Evolutionary conservation across 2,113 vertebrate species (phyloP), one percentile per base, ranked within the genome.

Genomic region (Pterocles gutturalis): DNA sequence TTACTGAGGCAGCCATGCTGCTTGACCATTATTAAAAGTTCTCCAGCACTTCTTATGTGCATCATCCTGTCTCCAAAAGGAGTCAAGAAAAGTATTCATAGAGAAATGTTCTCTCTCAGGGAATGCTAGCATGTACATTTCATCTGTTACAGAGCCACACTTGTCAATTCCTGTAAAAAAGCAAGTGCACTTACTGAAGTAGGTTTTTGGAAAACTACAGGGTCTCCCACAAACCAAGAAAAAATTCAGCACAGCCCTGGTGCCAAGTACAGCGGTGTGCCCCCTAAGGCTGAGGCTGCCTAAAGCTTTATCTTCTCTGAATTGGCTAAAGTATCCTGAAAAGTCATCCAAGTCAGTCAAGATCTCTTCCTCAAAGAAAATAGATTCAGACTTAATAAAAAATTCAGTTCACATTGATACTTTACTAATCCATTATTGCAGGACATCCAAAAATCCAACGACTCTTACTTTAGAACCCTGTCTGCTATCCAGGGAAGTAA

Each of bases 401-500:
- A 58, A 45, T 36, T 72, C 69, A 49, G 43, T 62, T 86, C 33
- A 72, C 31, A 33, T 1, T 17, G 33, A 29, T 71, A 31, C 11
- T 51, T 90, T 9, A 45, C 64, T 57, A 48, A 57, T 36, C 66
- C 31, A 12, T 79, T 62, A 53, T 4, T 28, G 46, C 24, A 69
- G 61, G 38, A 34, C 53, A 46, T 14, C 31, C 31, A 24, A 1
- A 79, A n/a, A 53, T 53, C 19, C 14, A 36, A 69, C 14, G 24
- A 12, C 31, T 58, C 70, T 46, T 36, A 24, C 60, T 26, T 48
- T 7, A n/a, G 93, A 88, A 7, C 14, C 65, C 34, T n/a, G 22
- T 41, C 83, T 49, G 5, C 95, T 98, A 99, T 70, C 98, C 98
- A 49, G 99, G 98, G 84, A 99, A 99, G 79, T 99, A 99, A 1